A percentile compares a stretch with the other conserved stretches of the same genome.
These are phyloP conservation scores for Galemys pyrenaicus DNA, from an alignment of 2,113 vertebrate species.

Conservation along the genomic window DNA sequence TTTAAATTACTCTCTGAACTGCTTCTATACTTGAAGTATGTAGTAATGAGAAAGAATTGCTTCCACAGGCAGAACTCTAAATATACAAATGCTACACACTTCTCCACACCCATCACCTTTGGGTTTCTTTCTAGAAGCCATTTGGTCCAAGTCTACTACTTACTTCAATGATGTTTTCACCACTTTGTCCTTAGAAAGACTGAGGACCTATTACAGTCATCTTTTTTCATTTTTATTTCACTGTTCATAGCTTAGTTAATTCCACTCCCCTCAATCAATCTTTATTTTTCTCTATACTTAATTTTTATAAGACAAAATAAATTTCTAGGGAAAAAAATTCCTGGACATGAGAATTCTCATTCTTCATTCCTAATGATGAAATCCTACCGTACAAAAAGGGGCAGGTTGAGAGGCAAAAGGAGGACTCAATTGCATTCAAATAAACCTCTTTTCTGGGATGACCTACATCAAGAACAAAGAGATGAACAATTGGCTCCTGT, in stretches of 20 bases:
- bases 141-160: not conserved
- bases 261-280: not conserved
- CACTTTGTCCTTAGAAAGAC: not conserved
- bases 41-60: not conserved
- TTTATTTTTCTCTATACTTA: not conserved
- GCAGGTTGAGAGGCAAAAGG: not conserved
- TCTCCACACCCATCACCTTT: not conserved
- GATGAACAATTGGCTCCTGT: not conserved
- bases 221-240: not conserved
- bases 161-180: not conserved
- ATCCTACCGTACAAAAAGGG: not conserved
- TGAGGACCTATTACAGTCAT: not conserved
- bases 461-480: not conserved
- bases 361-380: not conserved
- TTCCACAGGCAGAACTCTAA: not conserved
- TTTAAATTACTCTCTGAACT: not conserved
- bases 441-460: not conserved
- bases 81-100: not conserved
- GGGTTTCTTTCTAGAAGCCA: not conserved
- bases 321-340: not conserved
- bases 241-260: not conserved
- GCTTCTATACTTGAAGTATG: not conserved
- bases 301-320: constrained; percentile 8
- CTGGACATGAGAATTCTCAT: not conserved
- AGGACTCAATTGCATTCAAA: not conserved